These are phyloP conservation scores for Heteromurus nitidus DNA, from an alignment of 2,888 invertebrate species.

Conservation along the genomic window DNA sequence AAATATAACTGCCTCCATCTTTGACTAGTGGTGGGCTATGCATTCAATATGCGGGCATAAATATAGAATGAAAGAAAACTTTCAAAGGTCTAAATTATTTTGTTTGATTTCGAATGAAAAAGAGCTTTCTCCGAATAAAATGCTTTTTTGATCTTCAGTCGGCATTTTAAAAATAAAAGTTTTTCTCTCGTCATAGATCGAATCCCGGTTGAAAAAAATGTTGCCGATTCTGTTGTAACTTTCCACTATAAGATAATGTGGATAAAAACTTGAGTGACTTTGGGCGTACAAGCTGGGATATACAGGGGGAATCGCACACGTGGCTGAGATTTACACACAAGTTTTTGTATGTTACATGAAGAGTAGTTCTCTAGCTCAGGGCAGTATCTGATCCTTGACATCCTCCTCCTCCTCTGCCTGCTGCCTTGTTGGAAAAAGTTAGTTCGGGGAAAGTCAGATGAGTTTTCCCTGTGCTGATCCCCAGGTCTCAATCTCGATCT, in stretches of 20 bases:
- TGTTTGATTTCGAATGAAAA: conserved; percentile 25
- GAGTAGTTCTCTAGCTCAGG: conserved; percentile 31
- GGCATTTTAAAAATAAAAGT: conserved; percentile 21
- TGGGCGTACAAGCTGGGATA: not conserved
- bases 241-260: conserved; percentile 28
- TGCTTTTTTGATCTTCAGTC: conserved; percentile 46
- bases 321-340: conserved; percentile 59
- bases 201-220: too few species aligned
- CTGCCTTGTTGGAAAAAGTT: conserved; percentile 15
- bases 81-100: conserved; percentile 40
- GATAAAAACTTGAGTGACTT: conserved; percentile 13
- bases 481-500: conserved; percentile 38
- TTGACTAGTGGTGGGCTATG: too few species aligned
- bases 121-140: conserved; percentile 5
- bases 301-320: conserved; percentile 20
- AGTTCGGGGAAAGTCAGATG: conserved; percentile 20
- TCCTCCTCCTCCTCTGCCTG: not conserved
- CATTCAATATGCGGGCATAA: too few species aligned
- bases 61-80: conserved; percentile 1
- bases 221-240: conserved; percentile 30
- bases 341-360: conserved; percentile 27
- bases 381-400: conserved; percentile 53
- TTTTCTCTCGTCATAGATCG: conserved; percentile 28
- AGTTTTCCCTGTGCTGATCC: conserved; percentile 43
- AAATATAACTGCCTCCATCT: too few species aligned